Evolutionary conservation across 2,888 invertebrate species (phyloP), one percentile per base, ranked within the genome.

Genomic region (Terebella lapidaria): DNA sequence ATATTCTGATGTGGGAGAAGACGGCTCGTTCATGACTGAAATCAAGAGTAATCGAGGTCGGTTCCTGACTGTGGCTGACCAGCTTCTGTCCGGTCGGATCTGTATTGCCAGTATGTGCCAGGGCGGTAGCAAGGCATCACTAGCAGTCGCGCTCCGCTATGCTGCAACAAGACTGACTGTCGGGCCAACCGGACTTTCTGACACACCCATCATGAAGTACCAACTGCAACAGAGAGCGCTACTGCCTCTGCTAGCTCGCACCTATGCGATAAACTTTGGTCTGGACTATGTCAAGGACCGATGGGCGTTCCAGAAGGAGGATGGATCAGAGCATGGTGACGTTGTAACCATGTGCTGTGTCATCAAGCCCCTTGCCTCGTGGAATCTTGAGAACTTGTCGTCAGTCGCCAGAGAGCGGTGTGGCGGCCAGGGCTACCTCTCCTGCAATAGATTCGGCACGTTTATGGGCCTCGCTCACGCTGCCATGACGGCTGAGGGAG

Each of bases 261-360:
- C 70, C 2, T 69, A 63, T 62, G 71, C 71, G 42, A 58, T 71
- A 24, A 71, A 71, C 60, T 68, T 71, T 62, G 71, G 68, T 3
- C 60, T 71, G 5, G 67, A 71, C 47, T 67, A 71, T 52, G 68
- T 71, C n/a, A 69, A 66, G 56, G 64, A 68, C 54, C 55, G 64
- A 10, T 68, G 62, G 59, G 60, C 62, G 18, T 49, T 53, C 51
- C 68, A 68, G 62, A 62, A 65, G 46, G 25, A 52, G 15, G 68
- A 65, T 56, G 67, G 67, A 5, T 63, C 66, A 3, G 68, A 68
- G 42, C 67, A 71, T 54, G 62, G 58, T n/a, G 66, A 69, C 26
- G 62, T 71, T 10, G 70, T 71, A 26, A 70, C 68, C 5, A 69
- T 71, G 68, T 71, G 71, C 58, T 71, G 71, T 54, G 70, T 61